These are phyloP conservation scores for Oryzaephilus surinamensis DNA, from an alignment of 1,140 invertebrate species.

Conservation along the genomic window DNA sequence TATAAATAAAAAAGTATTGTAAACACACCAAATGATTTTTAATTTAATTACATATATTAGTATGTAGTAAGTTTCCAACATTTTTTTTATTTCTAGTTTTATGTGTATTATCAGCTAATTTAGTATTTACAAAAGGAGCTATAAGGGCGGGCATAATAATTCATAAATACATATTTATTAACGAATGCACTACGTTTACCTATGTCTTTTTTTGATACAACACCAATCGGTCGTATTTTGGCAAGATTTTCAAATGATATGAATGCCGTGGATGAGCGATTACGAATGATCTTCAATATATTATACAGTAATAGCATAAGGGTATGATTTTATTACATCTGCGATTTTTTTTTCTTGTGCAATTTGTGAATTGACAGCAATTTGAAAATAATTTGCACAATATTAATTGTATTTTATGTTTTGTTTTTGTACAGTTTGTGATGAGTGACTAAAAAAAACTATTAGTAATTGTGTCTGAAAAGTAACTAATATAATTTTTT, in stretches of 20 bases:
- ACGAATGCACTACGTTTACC: conserved; percentile 61
- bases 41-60: neutral
- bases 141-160: conserved; percentile 61
- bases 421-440: too few relatives aligned
- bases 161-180: conserved; percentile 62
- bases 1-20: neutral
- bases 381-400: too few relatives aligned
- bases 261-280: conserved; percentile 52
- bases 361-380: too few relatives aligned
- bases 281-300: too few relatives aligned
- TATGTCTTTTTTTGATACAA: conserved; percentile 78
- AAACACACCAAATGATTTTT: neutral
- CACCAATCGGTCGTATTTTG: conserved; percentile 75
- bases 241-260: conserved; percentile 76
- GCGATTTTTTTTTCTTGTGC: too few relatives aligned
- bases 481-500: too few relatives aligned
- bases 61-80: conserved; percentile 43
- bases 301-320: too few relatives aligned
- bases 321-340: too few relatives aligned
- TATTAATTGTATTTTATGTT: too few relatives aligned
- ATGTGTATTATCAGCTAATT: conserved; percentile 57
- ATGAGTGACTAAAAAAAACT: too few relatives aligned
- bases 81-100: conserved; percentile 58
- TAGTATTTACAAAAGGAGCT: too few relatives aligned
- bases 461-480: too few relatives aligned